Percentiles rank a stretch among this genome's conserved stretches.
phyloP scores from a whole-genome alignment of 64 coral and sea anemone genomes.

The Stylophora pistillata region DNA sequence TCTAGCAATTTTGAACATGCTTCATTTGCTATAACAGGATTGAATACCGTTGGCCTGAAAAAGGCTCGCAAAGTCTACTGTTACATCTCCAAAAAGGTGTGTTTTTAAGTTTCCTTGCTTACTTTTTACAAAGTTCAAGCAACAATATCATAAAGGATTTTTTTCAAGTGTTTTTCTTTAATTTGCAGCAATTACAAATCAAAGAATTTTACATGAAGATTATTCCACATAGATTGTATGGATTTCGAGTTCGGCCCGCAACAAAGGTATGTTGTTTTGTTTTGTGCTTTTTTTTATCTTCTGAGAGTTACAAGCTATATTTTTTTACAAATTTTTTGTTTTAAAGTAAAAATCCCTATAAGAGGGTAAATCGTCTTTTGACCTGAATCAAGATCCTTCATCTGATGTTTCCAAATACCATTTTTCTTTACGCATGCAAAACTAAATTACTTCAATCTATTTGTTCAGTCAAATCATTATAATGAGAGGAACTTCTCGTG shows the following conservation, averaged over 20 bases:
- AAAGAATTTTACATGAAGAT: slow-evolving; percentile 95
- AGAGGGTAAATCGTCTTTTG: no score
- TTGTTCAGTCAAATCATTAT: not conserved
- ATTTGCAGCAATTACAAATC: slow-evolving; percentile 77
- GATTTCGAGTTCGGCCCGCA: slow-evolving; percentile 79
- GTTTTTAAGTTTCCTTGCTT: not conserved
- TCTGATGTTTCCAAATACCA: no score
- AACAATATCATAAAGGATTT: not conserved
- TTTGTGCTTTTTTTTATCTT: not conserved
- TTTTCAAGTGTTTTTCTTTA: not conserved
- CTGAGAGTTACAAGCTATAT: no score
- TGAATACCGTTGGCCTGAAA: slow-evolving; percentile 12
- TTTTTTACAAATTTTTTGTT: no score
- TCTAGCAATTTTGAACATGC: slow-evolving; percentile 4
- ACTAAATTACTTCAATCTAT: no score
- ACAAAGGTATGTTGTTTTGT: slow-evolving; percentile 79
- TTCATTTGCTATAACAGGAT: not conserved
- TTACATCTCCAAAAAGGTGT: slow-evolving; percentile 86
- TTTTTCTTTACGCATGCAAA: no score
- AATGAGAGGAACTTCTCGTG: not conserved
- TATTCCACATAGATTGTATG: slow-evolving; percentile 78
- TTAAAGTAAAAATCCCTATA: no score
- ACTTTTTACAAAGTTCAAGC: not conserved
- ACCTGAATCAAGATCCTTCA: no score
- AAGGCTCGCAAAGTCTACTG: slow-evolving; percentile 82